phyloP scores from a whole-genome alignment of 2,888 invertebrate genomes.

The Drosophila bunnanda region DNA sequence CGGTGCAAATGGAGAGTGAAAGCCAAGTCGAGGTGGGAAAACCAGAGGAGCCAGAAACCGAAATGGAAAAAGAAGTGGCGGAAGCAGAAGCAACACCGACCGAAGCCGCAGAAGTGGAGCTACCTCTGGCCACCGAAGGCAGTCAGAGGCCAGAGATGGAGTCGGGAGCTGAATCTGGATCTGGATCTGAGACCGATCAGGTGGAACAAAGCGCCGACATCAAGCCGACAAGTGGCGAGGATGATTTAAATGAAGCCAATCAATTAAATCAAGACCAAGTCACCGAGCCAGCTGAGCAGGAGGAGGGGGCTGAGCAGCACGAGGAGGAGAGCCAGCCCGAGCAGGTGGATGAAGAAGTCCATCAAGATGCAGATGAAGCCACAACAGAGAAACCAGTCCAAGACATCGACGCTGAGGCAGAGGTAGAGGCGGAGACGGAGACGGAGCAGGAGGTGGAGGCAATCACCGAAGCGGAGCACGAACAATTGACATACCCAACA shows the following conservation, averaged over 20 bases:
- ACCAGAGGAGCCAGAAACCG: slow-evolving; percentile 37
- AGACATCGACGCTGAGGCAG: slow-evolving; percentile 10
- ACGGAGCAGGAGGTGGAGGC: slow-evolving; percentile 43
- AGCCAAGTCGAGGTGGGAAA: slow-evolving; percentile 39
- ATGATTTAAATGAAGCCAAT: slow-evolving; percentile 78
- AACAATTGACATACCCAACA: slow-evolving; percentile 76
- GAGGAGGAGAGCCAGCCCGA: slow-evolving; percentile 19
- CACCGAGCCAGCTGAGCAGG: slow-evolving; percentile 22
- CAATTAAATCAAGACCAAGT: slow-evolving; percentile 68
- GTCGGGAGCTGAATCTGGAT: slow-evolving; percentile 7
- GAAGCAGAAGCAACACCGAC: slow-evolving; percentile 35
- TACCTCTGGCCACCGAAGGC: slow-evolving; percentile 21
- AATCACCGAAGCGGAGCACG: slow-evolving; percentile 72
- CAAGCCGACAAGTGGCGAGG: slow-evolving; percentile 75
- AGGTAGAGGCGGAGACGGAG: slow-evolving; percentile 1
- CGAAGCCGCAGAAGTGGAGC: slow-evolving; percentile 44
- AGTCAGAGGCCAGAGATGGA: slow-evolving; percentile 15
- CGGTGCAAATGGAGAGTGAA: slow-evolving; percentile 48
- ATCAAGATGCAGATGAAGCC: slow-evolving; percentile 40
- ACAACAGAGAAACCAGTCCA: slow-evolving; percentile 39
- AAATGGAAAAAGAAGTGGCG: slow-evolving; percentile 30
- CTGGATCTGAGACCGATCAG: slow-evolving; percentile 47
- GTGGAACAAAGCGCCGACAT: slow-evolving; percentile 73
- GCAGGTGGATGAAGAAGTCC: slow-evolving; percentile 25
- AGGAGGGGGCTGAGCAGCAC: slow-evolving; percentile 20